These are phyloP conservation scores for Dendrolimus punctatus DNA, from an alignment of 1,140 invertebrate genomes.

Conservation along the genomic window DNA sequence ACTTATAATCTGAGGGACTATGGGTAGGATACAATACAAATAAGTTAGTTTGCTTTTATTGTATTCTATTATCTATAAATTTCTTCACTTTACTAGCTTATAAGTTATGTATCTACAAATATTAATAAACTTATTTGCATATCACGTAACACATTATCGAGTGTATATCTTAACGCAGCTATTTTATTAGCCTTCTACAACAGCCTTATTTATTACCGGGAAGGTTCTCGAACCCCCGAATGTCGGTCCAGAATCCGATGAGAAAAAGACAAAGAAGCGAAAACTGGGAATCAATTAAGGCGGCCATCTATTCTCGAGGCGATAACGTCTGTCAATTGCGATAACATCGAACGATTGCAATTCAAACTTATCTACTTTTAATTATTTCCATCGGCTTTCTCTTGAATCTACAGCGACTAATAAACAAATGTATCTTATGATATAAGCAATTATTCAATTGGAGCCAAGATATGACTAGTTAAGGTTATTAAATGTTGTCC, in stretches of 20 bases:
- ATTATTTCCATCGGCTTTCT: conserved; percentile 34
- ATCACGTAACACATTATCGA: too few relatives aligned
- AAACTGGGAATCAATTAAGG: conserved; percentile 60
- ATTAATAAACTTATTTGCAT: too few relatives aligned
- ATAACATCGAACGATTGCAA: conserved; percentile 37
- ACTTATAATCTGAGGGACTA: too few relatives aligned
- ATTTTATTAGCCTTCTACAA: conserved; percentile 4
- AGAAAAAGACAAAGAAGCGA: conserved; percentile 52
- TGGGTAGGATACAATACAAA: too few relatives aligned
- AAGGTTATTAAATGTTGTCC: too few relatives aligned
- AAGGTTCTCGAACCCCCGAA: conserved; percentile 36
- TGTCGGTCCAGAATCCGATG: conserved; percentile 51
- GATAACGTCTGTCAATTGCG: conserved; percentile 46
- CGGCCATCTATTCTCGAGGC: conserved; percentile 37
- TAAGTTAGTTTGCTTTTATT: too few relatives aligned
- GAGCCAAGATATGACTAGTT: too few relatives aligned
- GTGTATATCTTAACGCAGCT: too few relatives aligned
- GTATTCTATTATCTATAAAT: too few relatives aligned
- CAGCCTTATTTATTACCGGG: conserved; percentile 28
- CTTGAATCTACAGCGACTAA: conserved; percentile 9
- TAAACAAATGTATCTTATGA: conserved; percentile 1
- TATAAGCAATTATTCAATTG: too few relatives aligned
- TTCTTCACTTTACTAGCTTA: too few relatives aligned
- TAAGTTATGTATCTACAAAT: too few relatives aligned
- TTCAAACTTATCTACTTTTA: conserved; percentile 31